These are phyloP conservation scores for Danio tinwini DNA, from an alignment of 2,797 vertebrate genomes.

Conservation along the genomic window DNA sequence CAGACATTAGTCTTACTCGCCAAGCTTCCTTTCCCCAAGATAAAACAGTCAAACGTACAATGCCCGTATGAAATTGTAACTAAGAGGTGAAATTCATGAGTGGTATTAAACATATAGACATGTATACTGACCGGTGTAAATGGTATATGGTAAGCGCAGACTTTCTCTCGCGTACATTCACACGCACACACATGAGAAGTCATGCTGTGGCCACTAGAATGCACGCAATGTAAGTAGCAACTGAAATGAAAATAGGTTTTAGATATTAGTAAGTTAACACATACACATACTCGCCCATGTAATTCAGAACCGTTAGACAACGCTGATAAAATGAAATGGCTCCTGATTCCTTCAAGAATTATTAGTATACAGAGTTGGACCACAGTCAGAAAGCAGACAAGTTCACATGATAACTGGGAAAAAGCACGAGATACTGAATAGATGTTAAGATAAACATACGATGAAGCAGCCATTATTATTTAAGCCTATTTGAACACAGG, in stretches of 20 bases:
- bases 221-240: slow-evolving; percentile 57
- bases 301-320: slow-evolving; percentile 50
- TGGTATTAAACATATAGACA: slow-evolving; percentile 51
- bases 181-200: slow-evolving; percentile 36
- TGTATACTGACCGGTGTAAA: slow-evolving; percentile 49
- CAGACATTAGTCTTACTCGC: slow-evolving; percentile 54
- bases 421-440: slow-evolving; percentile 25
- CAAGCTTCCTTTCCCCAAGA: slow-evolving; percentile 37
- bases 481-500: slow-evolving; percentile 48
- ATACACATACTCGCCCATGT: slow-evolving; percentile 40
- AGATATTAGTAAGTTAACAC: slow-evolving; percentile 40
- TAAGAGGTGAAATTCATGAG: slow-evolving; percentile 51
- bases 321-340: slow-evolving; percentile 57
- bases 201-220: slow-evolving; percentile 60
- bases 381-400: slow-evolving; percentile 51
- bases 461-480: slow-evolving; percentile 51
- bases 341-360: slow-evolving; percentile 57
- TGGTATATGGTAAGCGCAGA: slow-evolving; percentile 37
- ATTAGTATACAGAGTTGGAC: slow-evolving; percentile 55
- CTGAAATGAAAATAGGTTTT: slow-evolving; percentile 32
- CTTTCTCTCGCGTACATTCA: slow-evolving; percentile 21
- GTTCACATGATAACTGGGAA: slow-evolving; percentile 31
- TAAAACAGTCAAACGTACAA: slow-evolving; percentile 51
- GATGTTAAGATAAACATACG: slow-evolving; percentile 43
- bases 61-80: slow-evolving; percentile 39